phyloP scores from a whole-genome alignment of 2,113 vertebrate genomes.

The Ciconia stormi region DNA sequence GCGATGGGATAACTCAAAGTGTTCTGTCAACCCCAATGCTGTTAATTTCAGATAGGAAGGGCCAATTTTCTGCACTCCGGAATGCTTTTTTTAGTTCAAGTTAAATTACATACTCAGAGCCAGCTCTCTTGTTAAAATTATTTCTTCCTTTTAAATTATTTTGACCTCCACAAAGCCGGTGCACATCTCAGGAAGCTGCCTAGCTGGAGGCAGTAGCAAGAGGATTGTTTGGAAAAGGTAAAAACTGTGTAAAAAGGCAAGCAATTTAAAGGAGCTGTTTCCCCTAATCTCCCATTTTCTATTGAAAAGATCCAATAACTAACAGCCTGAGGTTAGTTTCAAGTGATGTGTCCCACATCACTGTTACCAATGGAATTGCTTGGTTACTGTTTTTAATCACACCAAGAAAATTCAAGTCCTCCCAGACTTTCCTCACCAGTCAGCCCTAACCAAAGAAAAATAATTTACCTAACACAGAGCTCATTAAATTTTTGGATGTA shows the following conservation, averaged over 20 bases:
- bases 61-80: not conserved
- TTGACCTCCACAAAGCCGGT: not conserved
- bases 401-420: not conserved
- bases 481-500: not conserved
- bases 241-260: not conserved
- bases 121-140: not conserved
- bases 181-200: not conserved
- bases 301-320: not conserved
- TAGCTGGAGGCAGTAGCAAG: not conserved
- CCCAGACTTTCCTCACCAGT: not conserved
- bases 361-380: not conserved
- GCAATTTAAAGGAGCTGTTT: not conserved
- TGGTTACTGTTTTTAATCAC: not conserved
- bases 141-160: constrained; percentile 38
- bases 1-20: not conserved
- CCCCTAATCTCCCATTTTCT: not conserved
- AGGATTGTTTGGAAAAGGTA: not conserved
- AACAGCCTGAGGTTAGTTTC: not conserved
- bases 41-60: not conserved
- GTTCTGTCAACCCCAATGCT: not conserved
- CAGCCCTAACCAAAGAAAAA: not conserved
- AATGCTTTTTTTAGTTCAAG: not conserved
- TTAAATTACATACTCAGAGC: not conserved
- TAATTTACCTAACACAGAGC: not conserved
- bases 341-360: not conserved